Evolutionary conservation across 2,888 invertebrate species (phyloP), one percentile per base, ranked within the genome.

Genomic region (Agrypnus murinus): DNA sequence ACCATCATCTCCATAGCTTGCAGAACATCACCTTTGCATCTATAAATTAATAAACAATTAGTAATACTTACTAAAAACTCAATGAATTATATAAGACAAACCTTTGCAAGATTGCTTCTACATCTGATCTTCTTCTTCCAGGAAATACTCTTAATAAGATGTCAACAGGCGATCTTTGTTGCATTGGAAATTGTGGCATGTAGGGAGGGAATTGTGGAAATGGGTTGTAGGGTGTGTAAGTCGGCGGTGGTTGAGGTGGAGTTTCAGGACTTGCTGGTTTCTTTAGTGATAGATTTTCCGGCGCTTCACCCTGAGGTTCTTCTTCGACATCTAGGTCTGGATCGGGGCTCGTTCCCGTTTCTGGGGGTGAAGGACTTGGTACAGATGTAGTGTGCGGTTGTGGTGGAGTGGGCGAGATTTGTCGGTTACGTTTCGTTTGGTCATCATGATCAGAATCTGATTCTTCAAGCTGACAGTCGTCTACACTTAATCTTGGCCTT

Each of bases 1-100:
- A 95, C 89, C 89, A 98, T 92, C 82, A 94, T 91, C 82, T 98
- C 97, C 91, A 98, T 97, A 0, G 97, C 96, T 77, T 95, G 93
- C 0, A 97, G 91, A 0, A 96, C 94, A 83, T 98, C 97, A 0
- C 96, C 96, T 75, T 88, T 89, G 78, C 85, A 85, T 77, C 85
- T 85, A 78, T 0, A 79, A 78, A 32, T 60, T 63, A 72, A 40
- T 4, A 4, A 60, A 19, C 5, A 66, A 25, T 67, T n/a, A 36
- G n/a, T 57, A n/a, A 19, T 36, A 32, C 19, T 1, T 12, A 31
- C 8, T n/a, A 17, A 32, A 19, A 10, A 7, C 10, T 25, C 1
- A 2, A 5, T n/a, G n/a, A n/a, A n/a, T n/a, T n/a, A 10, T 32
- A 25, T 32, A 19, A 32, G 7, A 84, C 79, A 86, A 87, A 82